phyloP scores from a whole-genome alignment of 2,888 invertebrate genomes.

The Andrena flavipes region DNA sequence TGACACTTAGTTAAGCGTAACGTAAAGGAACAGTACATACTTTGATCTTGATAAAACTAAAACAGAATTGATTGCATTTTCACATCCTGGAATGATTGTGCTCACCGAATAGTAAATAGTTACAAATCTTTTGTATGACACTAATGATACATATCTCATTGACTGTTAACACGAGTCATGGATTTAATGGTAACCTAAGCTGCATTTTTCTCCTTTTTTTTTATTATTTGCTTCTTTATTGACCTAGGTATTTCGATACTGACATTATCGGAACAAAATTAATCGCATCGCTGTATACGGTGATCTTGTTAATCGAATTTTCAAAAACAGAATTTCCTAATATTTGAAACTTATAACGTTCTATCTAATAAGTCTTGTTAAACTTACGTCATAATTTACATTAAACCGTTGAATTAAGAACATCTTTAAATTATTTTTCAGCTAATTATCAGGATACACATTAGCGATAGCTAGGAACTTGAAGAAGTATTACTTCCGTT shows the following conservation, averaged over 20 bases:
- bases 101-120: slow-evolving; percentile 22
- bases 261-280: slow-evolving; percentile 45
- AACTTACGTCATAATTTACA: slow-evolving; percentile 57
- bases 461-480: slow-evolving; percentile 81
- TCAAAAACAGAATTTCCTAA: slow-evolving; percentile 53
- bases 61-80: slow-evolving; percentile 18
- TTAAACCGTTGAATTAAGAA: slow-evolving; percentile 65
- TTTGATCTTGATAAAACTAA: slow-evolving; percentile 19
- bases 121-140: slow-evolving; percentile 30
- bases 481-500: slow-evolving; percentile 76
- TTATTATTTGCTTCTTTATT: slow-evolving; percentile 28
- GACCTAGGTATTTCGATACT: slow-evolving; percentile 48
- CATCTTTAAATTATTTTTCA: slow-evolving; percentile 66
- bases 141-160: slow-evolving; percentile 51
- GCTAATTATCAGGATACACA: slow-evolving; percentile 70
- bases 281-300: slow-evolving; percentile 63
- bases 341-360: slow-evolving; percentile 44
- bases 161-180: slow-evolving; percentile 43
- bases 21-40: slow-evolving; percentile 1
- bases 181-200: slow-evolving; percentile 54
- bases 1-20: slow-evolving; percentile 17
- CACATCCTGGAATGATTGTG: slow-evolving; percentile 41
- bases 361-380: slow-evolving; percentile 42
- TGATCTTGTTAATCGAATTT: slow-evolving; percentile 49
- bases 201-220: slow-evolving; percentile 32